Conservation (phyloP, 2,888 invertebrate genomes). For the Laothoe populi region DNA sequence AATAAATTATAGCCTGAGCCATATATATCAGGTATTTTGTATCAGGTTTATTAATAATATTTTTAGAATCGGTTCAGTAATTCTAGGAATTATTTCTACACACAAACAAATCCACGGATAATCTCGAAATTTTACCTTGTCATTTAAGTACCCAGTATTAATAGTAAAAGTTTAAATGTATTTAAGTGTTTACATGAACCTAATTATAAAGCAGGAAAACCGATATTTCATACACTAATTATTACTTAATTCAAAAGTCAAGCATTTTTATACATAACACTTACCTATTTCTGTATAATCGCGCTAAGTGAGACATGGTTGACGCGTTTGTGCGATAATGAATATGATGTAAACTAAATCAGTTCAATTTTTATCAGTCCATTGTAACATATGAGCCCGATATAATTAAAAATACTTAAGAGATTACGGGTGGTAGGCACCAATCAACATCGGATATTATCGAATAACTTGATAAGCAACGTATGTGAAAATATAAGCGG, state of each 20-base stretch:
- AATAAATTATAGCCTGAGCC: too few species aligned
- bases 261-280: conserved; percentile 33
- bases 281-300: conserved; percentile 65
- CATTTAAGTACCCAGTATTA: too few species aligned
- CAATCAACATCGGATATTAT: conserved; percentile 37
- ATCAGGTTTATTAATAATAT: too few species aligned
- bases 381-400: conserved; percentile 30
- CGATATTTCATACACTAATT: not conserved
- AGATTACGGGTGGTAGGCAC: conserved; percentile 47
- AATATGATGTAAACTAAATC: conserved; percentile 44
- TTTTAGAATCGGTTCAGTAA: too few species aligned
- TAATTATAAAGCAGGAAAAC: not conserved
- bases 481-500: conserved; percentile 20
- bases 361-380: conserved; percentile 48
- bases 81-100: too few species aligned
- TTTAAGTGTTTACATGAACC: too few species aligned
- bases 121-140: too few species aligned
- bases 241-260: not conserved
- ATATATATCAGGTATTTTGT: too few species aligned
- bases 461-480: not conserved
- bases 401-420: conserved; percentile 26
- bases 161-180: too few species aligned
- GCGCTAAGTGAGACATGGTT: conserved; percentile 65
- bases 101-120: too few species aligned
- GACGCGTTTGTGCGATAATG: conserved; percentile 28